These are phyloP conservation scores for Thomomys bottae DNA, from an alignment of 2,113 vertebrate species.

Conservation along the genomic window DNA sequence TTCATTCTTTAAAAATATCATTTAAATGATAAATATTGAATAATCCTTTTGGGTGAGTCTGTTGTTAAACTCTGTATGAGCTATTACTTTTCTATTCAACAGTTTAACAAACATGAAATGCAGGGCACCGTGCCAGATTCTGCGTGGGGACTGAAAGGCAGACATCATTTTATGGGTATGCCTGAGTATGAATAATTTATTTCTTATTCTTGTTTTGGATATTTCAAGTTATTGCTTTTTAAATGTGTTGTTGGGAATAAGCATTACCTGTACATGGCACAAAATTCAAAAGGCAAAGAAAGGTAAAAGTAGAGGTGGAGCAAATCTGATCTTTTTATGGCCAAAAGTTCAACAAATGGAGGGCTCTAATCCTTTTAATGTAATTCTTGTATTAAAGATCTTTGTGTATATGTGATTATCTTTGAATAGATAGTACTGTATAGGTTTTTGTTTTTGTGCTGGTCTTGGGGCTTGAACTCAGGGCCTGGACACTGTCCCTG, in stretches of 20 bases:
- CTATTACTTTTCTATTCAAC: slow-evolving; percentile 65
- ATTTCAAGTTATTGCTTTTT: slow-evolving; percentile 47
- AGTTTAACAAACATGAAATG: slow-evolving; percentile 48
- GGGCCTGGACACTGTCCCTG: too few species aligned
- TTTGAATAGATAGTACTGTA: not conserved
- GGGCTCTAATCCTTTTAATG: not conserved
- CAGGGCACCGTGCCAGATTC: slow-evolving; percentile 27
- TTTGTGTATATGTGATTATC: not conserved
- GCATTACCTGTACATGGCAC: not conserved
- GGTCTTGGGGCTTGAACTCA: too few species aligned
- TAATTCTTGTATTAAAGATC: not conserved
- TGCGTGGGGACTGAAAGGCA: slow-evolving; percentile 15
- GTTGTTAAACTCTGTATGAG: slow-evolving; percentile 59
- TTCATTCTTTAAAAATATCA: slow-evolving; percentile 49
- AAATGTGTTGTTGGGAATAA: not conserved
- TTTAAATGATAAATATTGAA: slow-evolving; percentile 64
- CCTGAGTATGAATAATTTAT: slow-evolving; percentile 53
- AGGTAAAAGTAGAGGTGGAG: not conserved
- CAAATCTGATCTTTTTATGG: not conserved
- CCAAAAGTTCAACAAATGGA: not conserved
- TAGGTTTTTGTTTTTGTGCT: too few species aligned
- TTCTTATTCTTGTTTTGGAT: slow-evolving; percentile 43
- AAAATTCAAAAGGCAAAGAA: not conserved
- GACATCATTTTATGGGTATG: slow-evolving; percentile 40
- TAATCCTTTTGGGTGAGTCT: not conserved